Percentiles rank a stretch among this genome's conserved stretches.
phyloP scores from a whole-genome alignment of 2,113 vertebrate genomes.

The Hydrochoerus hydrochaeris region DNA sequence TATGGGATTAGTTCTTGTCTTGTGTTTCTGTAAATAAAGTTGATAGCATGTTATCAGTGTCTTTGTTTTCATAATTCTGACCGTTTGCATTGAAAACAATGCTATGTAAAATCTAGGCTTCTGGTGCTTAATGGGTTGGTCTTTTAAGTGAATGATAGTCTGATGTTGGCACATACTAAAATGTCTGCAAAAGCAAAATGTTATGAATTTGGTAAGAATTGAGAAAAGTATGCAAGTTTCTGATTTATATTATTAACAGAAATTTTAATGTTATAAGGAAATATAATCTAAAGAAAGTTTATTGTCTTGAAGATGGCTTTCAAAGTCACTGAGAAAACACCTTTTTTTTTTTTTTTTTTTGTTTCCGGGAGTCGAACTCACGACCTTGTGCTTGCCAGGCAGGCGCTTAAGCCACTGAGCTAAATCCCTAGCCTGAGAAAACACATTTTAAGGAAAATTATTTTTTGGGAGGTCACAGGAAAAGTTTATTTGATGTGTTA shows the following conservation, averaged over 20 bases:
- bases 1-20: conserved; percentile 75
- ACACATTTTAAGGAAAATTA: conserved; percentile 12
- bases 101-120: conserved; percentile 59
- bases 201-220: conserved; percentile 48
- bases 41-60: conserved; percentile 62
- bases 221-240: conserved; percentile 5
- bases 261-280: neutral
- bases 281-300: conserved; percentile 6
- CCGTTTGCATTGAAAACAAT: conserved; percentile 59
- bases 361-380: no score
- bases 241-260: neutral
- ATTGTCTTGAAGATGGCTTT: neutral
- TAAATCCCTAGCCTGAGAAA: no score
- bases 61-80: conserved; percentile 68
- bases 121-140: conserved; percentile 14
- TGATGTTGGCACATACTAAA: conserved; percentile 61
- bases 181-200: conserved; percentile 54
- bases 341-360: no score
- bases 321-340: neutral
- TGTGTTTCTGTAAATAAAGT: conserved; percentile 78
- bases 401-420: no score
- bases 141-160: conserved; percentile 59
- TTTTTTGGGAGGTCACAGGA: neutral
- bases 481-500: conserved; percentile 5
- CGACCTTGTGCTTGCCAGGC: no score